Conservation (phyloP, 2,113 vertebrate species). For the Arothron firmamentum region DNA sequence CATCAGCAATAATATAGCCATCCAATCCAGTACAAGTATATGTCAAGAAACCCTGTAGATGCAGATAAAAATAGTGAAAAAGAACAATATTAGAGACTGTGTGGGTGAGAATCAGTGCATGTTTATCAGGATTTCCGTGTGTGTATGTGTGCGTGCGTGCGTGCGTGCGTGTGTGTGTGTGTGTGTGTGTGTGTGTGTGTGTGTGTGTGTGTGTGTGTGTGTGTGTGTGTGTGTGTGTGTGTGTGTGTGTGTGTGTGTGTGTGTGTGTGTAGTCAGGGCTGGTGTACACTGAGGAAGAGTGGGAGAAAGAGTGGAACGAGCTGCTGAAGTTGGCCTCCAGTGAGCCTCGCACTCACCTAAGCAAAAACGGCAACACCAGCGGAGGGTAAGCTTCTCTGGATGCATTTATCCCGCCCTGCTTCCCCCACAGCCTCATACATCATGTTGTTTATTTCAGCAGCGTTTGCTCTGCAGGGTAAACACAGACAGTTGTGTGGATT, state of each 20-base stretch:
- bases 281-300: conserved; percentile 96
- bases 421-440: neutral
- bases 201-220: conserved; percentile 48
- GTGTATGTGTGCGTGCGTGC: conserved; percentile 40
- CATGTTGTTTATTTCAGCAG: neutral
- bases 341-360: conserved; percentile 90
- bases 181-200: conserved; percentile 37
- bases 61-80: conserved; percentile 9
- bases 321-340: conserved; percentile 96
- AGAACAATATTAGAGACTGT: conserved; percentile 24
- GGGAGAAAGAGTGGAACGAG: conserved; percentile 96
- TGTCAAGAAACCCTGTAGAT: conserved; percentile 8
- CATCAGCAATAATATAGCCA: neutral
- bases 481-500: neutral
- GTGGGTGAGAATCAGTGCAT: conserved; percentile 29
- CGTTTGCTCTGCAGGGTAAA: neutral
- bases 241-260: conserved; percentile 40
- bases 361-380: conserved; percentile 87
- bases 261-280: conserved; percentile 84
- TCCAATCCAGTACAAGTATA: neutral
- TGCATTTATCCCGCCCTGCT: neutral
- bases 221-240: conserved; percentile 42
- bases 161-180: conserved; percentile 32
- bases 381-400: conserved; percentile 80
- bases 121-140: conserved; percentile 30